phyloP scores from a whole-genome alignment of 2,888 invertebrate genomes.

The Dione juno region DNA sequence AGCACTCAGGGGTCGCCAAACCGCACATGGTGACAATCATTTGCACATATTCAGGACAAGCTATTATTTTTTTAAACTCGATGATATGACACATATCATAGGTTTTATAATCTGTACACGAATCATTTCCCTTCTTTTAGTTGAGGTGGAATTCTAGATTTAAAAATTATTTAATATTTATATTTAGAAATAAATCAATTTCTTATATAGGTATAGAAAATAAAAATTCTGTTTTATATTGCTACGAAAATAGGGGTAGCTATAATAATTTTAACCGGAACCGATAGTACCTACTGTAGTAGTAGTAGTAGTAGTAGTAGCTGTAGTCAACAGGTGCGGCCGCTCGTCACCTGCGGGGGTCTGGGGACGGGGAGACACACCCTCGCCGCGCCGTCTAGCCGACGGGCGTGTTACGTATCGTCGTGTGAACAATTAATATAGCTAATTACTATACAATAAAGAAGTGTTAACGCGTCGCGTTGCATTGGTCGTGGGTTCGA shows the following conservation, averaged over 20 bases:
- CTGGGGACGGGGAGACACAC: conserved; percentile 32
- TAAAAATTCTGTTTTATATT: no score
- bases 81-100: background rate
- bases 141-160: no score
- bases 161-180: no score
- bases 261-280: background rate
- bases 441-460: background rate
- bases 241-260: background rate
- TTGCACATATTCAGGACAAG: background rate
- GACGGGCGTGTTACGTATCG: background rate
- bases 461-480: no score
- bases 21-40: background rate
- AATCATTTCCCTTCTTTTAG: no score
- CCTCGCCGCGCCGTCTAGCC: conserved; percentile 15
- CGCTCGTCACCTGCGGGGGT: conserved; percentile 18
- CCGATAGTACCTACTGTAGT: background rate
- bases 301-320: background rate
- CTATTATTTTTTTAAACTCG: background rate
- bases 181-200: no score
- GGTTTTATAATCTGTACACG: no score
- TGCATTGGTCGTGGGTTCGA: no score
- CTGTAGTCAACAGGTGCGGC: conserved; percentile 35
- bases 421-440: background rate
- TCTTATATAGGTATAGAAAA: no score
- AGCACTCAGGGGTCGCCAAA: conserved; percentile 17